phyloP scores from a whole-genome alignment of 1,140 invertebrate genomes.

The Habropoda laboriosa region DNA sequence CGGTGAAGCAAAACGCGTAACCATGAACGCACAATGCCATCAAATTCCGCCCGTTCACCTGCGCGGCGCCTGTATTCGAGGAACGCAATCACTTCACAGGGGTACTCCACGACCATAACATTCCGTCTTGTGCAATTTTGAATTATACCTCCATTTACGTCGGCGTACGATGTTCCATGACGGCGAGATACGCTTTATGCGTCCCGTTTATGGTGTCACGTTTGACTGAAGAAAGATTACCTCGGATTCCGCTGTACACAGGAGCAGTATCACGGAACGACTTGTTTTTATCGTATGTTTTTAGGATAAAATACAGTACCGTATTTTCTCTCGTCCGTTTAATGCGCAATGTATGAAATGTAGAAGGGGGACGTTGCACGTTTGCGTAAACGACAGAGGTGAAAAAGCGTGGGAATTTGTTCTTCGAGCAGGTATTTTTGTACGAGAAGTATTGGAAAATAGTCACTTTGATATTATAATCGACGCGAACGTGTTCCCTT shows the following conservation, averaged over 20 bases:
- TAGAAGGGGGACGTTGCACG: background rate
- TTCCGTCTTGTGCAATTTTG: constrained; percentile 58
- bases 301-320: background rate
- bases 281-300: background rate
- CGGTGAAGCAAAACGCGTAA: too few species aligned
- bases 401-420: too few species aligned
- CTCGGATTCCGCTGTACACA: constrained; percentile 22
- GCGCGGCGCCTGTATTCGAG: background rate
- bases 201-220: constrained; percentile 51
- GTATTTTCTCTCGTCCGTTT: too few species aligned
- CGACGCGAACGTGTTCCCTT: too few species aligned
- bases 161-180: constrained; percentile 36
- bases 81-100: constrained; percentile 45
- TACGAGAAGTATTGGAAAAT: too few species aligned
- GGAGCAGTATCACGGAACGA: background rate
- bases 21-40: background rate
- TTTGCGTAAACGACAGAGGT: background rate
- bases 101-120: constrained; percentile 41
- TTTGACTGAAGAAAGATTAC: constrained; percentile 51
- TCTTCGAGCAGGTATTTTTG: too few species aligned
- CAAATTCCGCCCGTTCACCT: background rate
- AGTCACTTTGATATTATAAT: too few species aligned
- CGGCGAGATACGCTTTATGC: constrained; percentile 48
- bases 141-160: constrained; percentile 58
- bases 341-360: too few species aligned